Base-by-base conservation (phyloP, 2,797 vertebrate species). In the Spinibarbus caldwelli region DNA sequence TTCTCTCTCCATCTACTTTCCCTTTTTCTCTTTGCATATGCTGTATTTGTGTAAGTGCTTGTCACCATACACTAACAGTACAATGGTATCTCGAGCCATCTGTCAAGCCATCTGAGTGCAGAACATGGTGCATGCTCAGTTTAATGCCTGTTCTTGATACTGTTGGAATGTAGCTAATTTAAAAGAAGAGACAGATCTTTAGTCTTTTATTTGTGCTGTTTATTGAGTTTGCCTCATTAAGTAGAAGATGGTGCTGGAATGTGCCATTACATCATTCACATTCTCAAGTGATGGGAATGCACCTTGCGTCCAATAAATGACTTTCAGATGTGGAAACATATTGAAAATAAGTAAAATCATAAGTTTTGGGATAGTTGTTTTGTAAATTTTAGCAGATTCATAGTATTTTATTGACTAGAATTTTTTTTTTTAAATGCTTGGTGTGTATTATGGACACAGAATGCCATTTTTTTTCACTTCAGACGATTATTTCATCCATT, bases 101-200 rank as follows among this genome's bases (percentile, higher is more conserved):
- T 83, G 59, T 76, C 82, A 66, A 84, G 47, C 82, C 43, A 84
- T 66, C 72, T 49, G 62, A 84, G 31, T 84, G 62, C 49, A 67
- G 71, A 76, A 67, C 31, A 54, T 47, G 34, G 43, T 67, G 21
- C 82, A 26, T 36, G 59, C 43, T 75, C 43, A 26, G 59, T 38
- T 49, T 49, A 83, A 83, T 19, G 70, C 21, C 21, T 64, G 26
- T 64, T 49, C 3, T 49, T 75, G 57, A 64, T 47, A 26, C 26
- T 64, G 70, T 23, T 75, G 21, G 3, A 64, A 64, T 49, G 41
- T 31, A 64, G 41, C 29, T 47, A 1, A 36, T 49, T 17, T 17
- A 36, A 64, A 75, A 26, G 8, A 19, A 23, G 8, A 49, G 29
- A 59, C 19, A 23, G 49, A 59, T 45, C 17, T 57, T 31, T 29